Conservation (phyloP, 2,113 vertebrate genomes). For the Vidua macroura region DNA sequence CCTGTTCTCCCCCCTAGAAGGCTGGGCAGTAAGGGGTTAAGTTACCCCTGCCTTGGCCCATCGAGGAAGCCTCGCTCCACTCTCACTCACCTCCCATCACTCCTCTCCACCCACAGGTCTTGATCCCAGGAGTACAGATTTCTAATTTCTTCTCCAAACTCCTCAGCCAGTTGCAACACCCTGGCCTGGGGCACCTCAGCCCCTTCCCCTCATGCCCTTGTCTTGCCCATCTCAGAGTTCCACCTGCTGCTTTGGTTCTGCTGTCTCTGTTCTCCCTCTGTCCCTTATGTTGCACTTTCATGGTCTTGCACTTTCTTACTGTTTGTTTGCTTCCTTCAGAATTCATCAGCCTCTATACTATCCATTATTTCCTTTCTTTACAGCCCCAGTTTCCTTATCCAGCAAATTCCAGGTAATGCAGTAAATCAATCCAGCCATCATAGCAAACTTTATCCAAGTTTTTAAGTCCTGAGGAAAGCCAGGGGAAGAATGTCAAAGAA, state of each 20-base stretch:
- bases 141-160: not conserved
- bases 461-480: not conserved
- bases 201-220: not conserved
- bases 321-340: not conserved
- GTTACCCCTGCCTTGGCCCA: fast-evolving
- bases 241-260: not conserved
- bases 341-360: not conserved
- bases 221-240: not conserved
- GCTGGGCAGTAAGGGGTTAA: not conserved
- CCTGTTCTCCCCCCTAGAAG: fast-evolving
- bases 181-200: not conserved
- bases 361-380: not conserved
- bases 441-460: not conserved
- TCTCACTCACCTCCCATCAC: not conserved
- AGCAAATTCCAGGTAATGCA: not conserved
- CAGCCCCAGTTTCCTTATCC: not conserved
- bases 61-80: not conserved
- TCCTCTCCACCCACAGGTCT: not conserved
- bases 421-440: not conserved
- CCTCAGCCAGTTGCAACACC: not conserved
- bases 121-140: not conserved
- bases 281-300: not conserved
- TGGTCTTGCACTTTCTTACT: not conserved
- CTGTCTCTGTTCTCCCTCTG: not conserved
- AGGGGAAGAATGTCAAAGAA: not conserved